Evolutionary conservation across 2,888 invertebrate species (phyloP).

Genomic region (Drosophila greeni): DNA sequence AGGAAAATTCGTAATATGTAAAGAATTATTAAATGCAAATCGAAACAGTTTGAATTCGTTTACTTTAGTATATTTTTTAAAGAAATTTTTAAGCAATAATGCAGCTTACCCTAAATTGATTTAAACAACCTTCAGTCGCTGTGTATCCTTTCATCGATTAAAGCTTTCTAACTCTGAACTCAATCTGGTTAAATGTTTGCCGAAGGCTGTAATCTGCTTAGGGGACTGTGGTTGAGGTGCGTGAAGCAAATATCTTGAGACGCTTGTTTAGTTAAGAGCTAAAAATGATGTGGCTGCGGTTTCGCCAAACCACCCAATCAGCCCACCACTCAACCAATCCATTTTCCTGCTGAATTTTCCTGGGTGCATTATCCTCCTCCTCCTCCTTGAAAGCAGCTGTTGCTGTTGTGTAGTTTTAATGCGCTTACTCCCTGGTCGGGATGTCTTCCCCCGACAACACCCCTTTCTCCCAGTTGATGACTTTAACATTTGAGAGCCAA

Average conservation of each 20-base stretch:
- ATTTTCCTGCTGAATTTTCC: conserved; percentile 3
- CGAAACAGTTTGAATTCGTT: neutral
- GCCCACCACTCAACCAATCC: neutral
- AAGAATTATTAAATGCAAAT: neutral
- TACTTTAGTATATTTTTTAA: neutral
- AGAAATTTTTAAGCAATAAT: neutral
- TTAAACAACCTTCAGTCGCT: neutral
- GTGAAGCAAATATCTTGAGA: conserved; percentile 26
- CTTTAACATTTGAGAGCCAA: conserved; percentile 26
- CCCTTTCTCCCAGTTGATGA: conserved; percentile 10
- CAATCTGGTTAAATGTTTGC: conserved; percentile 42
- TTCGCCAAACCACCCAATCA: conserved; percentile 7
- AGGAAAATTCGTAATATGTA: neutral
- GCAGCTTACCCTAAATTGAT: neutral
- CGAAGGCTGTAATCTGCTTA: conserved; percentile 27
- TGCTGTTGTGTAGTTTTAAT: conserved; percentile 55
- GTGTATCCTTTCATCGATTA: conserved; percentile 17
- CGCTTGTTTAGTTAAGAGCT: conserved; percentile 50
- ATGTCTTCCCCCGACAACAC: neutral
- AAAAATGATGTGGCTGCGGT: conserved; percentile 46
- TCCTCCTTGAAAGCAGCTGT: conserved; percentile 50
- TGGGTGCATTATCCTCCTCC: conserved; percentile 16
- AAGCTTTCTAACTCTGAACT: conserved; percentile 18
- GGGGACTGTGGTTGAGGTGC: conserved; percentile 28
- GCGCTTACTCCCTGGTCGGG: conserved; percentile 37